These are phyloP conservation scores for Lypha dubia DNA, from an alignment of 2,888 invertebrate genomes.

Conservation along the genomic window DNA sequence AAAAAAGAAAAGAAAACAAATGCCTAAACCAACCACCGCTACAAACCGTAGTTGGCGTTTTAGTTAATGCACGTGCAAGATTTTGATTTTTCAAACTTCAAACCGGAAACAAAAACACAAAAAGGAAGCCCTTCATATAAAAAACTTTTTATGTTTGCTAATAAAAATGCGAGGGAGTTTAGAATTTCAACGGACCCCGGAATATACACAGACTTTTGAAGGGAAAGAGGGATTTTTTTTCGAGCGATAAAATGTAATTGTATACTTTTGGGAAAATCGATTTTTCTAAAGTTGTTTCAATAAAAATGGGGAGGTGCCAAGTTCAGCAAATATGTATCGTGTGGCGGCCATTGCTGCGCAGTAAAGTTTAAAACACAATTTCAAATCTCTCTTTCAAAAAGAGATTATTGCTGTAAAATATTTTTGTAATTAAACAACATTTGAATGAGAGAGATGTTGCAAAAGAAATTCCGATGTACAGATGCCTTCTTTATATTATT, in stretches of 20 bases:
- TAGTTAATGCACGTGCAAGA: constrained; percentile 65
- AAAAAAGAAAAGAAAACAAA: neutral
- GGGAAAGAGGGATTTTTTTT: constrained; percentile 18
- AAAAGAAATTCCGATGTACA: neutral
- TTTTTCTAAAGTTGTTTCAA: constrained; percentile 39
- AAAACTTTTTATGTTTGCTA: neutral
- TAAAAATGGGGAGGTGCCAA: constrained; percentile 65
- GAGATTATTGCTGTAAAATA: constrained; percentile 15
- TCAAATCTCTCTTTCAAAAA: constrained; percentile 31
- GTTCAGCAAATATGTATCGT: constrained; percentile 8
- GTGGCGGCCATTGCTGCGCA: constrained; percentile 73
- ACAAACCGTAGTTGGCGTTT: constrained; percentile 56
- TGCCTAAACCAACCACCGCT: constrained; percentile 48
- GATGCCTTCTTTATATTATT: neutral
- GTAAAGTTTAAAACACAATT: constrained; percentile 1
- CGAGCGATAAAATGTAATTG: constrained; percentile 43
- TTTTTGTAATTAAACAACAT: neutral
- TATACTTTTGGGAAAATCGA: constrained; percentile 74
- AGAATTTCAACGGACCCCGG: constrained; percentile 13
- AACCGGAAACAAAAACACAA: constrained; percentile 66
- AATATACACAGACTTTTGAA: neutral
- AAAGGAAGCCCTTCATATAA: constrained; percentile 65
- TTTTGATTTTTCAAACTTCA: constrained; percentile 56
- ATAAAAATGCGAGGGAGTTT: constrained; percentile 45
- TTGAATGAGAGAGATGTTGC: neutral